A percentile compares a stretch with the other conserved stretches of the same genome.
These are phyloP conservation scores for Harpagifer antarcticus DNA, from an alignment of 2,797 vertebrate genomes.

Conservation along the genomic window DNA sequence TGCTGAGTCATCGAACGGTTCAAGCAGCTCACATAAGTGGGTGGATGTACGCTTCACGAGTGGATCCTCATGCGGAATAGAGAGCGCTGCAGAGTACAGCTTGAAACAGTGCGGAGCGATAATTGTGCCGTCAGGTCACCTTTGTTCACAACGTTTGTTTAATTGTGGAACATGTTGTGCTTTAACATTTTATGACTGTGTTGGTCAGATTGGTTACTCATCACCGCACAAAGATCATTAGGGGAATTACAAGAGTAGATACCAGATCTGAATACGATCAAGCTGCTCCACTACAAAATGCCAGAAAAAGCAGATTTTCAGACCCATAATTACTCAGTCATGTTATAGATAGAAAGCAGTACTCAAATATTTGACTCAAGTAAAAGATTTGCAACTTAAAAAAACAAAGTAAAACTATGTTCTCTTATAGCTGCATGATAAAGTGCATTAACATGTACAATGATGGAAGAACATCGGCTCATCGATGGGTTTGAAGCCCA, in stretches of 20 bases:
- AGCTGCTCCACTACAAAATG: background rate
- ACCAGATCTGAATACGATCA: background rate
- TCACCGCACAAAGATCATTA: constrained; percentile 18
- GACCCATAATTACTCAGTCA: background rate
- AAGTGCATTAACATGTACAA: background rate
- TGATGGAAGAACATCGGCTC: background rate
- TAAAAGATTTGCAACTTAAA: background rate
- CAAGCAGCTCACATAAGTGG: constrained; percentile 62
- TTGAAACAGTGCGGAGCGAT: constrained; percentile 27
- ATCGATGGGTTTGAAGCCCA: no score
- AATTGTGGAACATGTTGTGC: constrained; percentile 30
- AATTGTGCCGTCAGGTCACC: constrained; percentile 55
- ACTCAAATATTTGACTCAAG: background rate
- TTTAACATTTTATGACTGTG: constrained; percentile 16
- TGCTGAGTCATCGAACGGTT: constrained; percentile 62
- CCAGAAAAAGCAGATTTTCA: background rate
- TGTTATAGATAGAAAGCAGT: background rate
- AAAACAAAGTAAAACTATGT: no score
- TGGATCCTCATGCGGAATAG: constrained; percentile 56
- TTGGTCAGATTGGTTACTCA: constrained; percentile 7
- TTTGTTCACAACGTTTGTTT: constrained; percentile 50
- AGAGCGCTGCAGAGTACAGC: constrained; percentile 25
- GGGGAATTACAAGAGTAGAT: constrained; percentile 5
- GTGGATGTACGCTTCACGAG: constrained; percentile 51
- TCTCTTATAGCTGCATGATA: no score